Conservation (phyloP, 2,113 vertebrate species). For the Chionomys nivalis region DNA sequence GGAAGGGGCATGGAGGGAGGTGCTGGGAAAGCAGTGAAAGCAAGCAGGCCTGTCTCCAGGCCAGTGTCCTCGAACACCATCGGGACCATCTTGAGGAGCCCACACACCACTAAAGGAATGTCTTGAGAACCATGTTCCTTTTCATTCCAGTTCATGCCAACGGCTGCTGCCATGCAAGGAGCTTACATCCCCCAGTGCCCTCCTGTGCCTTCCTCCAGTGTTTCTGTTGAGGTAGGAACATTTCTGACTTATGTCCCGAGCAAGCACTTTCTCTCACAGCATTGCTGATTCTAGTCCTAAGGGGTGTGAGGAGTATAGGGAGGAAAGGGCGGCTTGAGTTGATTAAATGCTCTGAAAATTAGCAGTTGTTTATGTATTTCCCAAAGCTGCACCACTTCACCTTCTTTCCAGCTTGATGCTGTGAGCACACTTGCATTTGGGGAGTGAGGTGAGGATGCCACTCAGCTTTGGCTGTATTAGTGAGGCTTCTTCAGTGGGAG, state of each 20-base stretch:
- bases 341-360: background rate
- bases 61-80: background rate
- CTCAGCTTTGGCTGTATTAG: too few relatives aligned
- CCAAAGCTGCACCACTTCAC: background rate
- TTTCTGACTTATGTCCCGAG: background rate
- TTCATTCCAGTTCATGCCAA: conserved; percentile 89
- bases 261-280: background rate
- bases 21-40: background rate
- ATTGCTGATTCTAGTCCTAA: background rate
- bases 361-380: background rate
- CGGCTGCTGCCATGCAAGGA: conserved; percentile 92
- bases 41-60: background rate
- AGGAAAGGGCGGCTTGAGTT: background rate
- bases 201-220: conserved; percentile 91
- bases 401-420: background rate
- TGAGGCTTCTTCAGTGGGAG: background rate
- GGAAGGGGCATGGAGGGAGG: background rate
- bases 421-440: background rate
- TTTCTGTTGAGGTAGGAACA: conserved; percentile 91
- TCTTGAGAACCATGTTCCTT: background rate
- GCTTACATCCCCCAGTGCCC: conserved; percentile 93
- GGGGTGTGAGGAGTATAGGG: background rate
- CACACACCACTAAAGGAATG: background rate
- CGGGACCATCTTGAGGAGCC: background rate
- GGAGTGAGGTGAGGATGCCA: background rate